Evolutionary conservation across 2,888 invertebrate species (phyloP).

Genomic region (Apotomis turbidana): DNA sequence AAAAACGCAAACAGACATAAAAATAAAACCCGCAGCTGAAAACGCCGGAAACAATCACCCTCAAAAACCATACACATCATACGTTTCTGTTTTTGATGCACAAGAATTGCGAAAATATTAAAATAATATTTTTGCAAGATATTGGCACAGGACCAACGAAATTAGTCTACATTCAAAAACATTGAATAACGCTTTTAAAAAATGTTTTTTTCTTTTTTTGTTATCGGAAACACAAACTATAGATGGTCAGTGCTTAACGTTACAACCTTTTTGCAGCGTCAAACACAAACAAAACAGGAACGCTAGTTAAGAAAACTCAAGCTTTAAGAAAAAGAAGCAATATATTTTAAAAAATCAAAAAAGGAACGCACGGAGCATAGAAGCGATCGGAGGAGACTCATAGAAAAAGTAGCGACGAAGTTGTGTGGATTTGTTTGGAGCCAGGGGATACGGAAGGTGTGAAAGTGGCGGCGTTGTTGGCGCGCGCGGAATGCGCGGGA

Average conservation of each 20-base stretch:
- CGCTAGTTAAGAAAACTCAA: slow-evolving; percentile 31
- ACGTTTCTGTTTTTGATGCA: slow-evolving; percentile 30
- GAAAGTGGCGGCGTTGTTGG: slow-evolving; percentile 76
- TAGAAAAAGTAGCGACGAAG: background rate
- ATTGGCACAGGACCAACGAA: background rate
- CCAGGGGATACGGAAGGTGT: slow-evolving; percentile 62
- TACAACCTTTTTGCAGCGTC: slow-evolving; percentile 33
- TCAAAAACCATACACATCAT: slow-evolving; percentile 20
- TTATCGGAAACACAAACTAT: slow-evolving; percentile 28
- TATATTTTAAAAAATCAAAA: slow-evolving; percentile 32
- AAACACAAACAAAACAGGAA: slow-evolving; percentile 32
- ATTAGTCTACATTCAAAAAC: background rate
- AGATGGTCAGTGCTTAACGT: slow-evolving; percentile 29
- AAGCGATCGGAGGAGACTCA: slow-evolving; percentile 11
- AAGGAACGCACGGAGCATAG: slow-evolving; percentile 18
- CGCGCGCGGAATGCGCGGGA: slow-evolving; percentile 80
- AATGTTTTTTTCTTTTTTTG: background rate
- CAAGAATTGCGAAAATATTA: background rate
- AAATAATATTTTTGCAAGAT: background rate
- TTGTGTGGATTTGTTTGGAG: slow-evolving; percentile 39
- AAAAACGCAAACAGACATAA: slow-evolving; percentile 18
- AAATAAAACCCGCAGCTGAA: slow-evolving; percentile 22
- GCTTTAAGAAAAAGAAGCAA: slow-evolving; percentile 37
- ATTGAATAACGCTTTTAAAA: background rate
- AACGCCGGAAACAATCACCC: slow-evolving; percentile 23